Evolutionary conservation across 2,113 vertebrate species (phyloP).

Genomic region (Aldabrachelys gigantea): DNA sequence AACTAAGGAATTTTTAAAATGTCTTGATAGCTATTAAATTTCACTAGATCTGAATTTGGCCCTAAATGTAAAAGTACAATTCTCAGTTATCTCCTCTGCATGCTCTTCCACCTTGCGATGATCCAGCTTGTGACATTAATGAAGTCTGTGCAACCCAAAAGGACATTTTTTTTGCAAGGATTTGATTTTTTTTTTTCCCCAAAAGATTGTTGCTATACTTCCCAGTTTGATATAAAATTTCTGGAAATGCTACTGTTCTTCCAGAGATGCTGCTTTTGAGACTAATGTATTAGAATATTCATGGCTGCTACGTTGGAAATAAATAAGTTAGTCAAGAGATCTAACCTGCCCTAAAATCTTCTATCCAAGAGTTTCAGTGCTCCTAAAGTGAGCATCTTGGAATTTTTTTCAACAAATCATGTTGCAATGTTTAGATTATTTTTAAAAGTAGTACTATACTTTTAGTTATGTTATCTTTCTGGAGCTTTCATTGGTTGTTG

Average conservation of each 20-base stretch:
- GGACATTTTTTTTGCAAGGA: rapidly evolving
- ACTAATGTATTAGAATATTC: background rate
- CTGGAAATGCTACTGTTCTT: conserved; percentile 34
- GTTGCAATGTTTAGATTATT: background rate
- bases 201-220: background rate
- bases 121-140: conserved; percentile 5
- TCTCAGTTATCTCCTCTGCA: background rate
- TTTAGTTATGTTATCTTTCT: background rate
- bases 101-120: background rate
- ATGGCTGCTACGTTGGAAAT: background rate
- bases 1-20: background rate
- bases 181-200: background rate
- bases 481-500: background rate
- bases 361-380: background rate
- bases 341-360: background rate
- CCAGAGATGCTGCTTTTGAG: background rate
- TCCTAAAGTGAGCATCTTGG: background rate
- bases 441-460: background rate
- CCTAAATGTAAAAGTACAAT: conserved; percentile 23
- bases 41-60: background rate
- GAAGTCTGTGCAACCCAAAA: background rate
- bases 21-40: background rate
- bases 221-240: background rate
- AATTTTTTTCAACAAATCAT: background rate
- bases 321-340: background rate